Evolutionary conservation across 2,113 vertebrate species (phyloP).

Genomic region (Dromas ardeola): DNA sequence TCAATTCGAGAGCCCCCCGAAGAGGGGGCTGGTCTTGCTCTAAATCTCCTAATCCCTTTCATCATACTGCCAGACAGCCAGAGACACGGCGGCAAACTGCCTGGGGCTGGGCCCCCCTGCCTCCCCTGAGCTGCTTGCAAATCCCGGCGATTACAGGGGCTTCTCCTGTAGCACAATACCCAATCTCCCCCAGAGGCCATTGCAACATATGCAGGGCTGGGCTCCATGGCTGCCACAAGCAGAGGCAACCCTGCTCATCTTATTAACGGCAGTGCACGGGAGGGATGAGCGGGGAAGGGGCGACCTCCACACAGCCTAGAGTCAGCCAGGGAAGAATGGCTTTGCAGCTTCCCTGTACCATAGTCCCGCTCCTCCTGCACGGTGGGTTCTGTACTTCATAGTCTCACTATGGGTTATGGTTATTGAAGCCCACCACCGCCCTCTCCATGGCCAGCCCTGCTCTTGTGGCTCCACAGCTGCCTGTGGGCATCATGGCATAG

Average conservation of each 20-base stretch:
- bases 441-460: background rate
- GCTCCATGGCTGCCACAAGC: accelerated
- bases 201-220: background rate
- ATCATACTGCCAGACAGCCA: constrained; percentile 12
- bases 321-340: background rate
- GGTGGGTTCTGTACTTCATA: background rate
- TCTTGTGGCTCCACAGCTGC: background rate
- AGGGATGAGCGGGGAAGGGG: background rate
- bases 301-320: background rate
- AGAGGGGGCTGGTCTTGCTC: background rate
- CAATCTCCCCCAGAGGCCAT: background rate
- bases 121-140: background rate
- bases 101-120: background rate
- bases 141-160: constrained; percentile 44
- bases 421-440: background rate
- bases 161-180: constrained; percentile 19
- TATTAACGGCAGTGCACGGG: background rate
- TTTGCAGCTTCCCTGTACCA: background rate
- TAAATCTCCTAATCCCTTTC: constrained; percentile 60
- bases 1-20: background rate
- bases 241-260: background rate
- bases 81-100: background rate
- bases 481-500: background rate
- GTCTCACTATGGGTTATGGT: accelerated
- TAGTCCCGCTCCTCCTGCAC: accelerated